Evolutionary conservation across 2,797 vertebrate species (phyloP).

Genomic region (Micrastur ruficollis): DNA sequence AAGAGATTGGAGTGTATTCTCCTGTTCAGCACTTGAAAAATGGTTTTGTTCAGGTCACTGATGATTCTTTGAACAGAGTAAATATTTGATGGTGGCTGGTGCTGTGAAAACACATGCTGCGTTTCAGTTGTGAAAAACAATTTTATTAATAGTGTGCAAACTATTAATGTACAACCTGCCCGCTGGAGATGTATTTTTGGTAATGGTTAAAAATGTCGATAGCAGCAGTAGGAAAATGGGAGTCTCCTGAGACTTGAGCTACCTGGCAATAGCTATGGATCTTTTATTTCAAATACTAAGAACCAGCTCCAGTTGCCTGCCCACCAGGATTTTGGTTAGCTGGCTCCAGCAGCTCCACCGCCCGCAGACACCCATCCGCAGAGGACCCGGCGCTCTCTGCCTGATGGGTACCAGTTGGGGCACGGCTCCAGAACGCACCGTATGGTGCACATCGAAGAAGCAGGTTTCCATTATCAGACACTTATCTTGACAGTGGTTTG

Average conservation of each 20-base stretch:
- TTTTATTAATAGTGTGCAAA: background rate
- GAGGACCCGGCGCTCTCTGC: background rate
- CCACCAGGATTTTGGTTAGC: background rate
- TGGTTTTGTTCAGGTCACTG: background rate
- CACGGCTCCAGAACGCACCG: rapidly evolving
- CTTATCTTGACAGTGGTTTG: background rate
- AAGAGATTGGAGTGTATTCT: background rate
- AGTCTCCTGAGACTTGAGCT: background rate
- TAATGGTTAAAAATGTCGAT: background rate
- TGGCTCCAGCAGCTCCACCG: background rate
- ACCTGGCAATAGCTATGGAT: background rate
- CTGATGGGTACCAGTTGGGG: background rate
- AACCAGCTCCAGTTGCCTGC: background rate
- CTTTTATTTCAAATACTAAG: background rate
- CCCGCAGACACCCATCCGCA: background rate
- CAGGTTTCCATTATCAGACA: background rate
- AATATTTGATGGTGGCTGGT: background rate
- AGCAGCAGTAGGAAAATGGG: background rate
- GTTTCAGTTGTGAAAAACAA: background rate
- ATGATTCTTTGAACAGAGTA: background rate
- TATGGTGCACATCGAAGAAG: background rate
- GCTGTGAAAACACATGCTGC: background rate
- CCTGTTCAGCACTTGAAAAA: background rate
- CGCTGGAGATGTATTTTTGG: background rate
- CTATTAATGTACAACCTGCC: background rate